These are phyloP conservation scores for Brachionus rubens DNA, from an alignment of 1,140 invertebrate species.

Conservation along the genomic window DNA sequence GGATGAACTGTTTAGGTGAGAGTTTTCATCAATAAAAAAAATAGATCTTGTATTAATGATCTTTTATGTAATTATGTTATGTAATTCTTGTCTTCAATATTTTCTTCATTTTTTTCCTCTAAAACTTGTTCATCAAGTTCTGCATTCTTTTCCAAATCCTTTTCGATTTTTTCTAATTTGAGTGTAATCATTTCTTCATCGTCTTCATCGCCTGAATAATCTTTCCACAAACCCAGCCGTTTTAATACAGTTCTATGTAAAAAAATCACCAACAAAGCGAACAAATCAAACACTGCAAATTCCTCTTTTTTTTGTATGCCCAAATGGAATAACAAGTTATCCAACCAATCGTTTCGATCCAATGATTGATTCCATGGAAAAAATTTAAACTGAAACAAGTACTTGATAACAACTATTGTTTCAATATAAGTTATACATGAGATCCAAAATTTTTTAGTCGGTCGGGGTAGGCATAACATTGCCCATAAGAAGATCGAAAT, in stretches of 20 bases:
- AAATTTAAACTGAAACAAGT: constrained; percentile 91
- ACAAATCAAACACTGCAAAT: constrained; percentile 85
- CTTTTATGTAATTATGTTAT: no score
- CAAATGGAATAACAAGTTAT: constrained; percentile 67
- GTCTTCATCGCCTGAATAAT: constrained; percentile 54
- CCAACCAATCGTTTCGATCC: no score
- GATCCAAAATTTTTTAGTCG: constrained; percentile 95
- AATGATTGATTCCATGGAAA: constrained; percentile 62
- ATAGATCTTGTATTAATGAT: no score
- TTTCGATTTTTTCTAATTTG: constrained; percentile 41
- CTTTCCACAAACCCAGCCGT: constrained; percentile 88
- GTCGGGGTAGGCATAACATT: constrained; percentile 88
- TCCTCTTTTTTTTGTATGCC: constrained; percentile 78
- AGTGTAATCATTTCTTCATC: constrained; percentile 15
- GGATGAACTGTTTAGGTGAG: no score
- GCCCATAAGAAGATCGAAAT: constrained; percentile 93
- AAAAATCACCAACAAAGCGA: constrained; percentile 85
- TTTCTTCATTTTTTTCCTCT: not conserved
- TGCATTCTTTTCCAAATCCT: constrained; percentile 48
- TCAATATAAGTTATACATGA: constrained; percentile 95
- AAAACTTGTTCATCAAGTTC: constrained; percentile 33
- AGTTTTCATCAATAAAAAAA: no score
- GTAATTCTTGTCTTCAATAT: no score
- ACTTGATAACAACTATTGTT: constrained; percentile 91
- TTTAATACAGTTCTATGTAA: constrained; percentile 80